Evolutionary conservation across 2,113 vertebrate genomes (phyloP).

Genomic region (Dasyprocta punctata): DNA sequence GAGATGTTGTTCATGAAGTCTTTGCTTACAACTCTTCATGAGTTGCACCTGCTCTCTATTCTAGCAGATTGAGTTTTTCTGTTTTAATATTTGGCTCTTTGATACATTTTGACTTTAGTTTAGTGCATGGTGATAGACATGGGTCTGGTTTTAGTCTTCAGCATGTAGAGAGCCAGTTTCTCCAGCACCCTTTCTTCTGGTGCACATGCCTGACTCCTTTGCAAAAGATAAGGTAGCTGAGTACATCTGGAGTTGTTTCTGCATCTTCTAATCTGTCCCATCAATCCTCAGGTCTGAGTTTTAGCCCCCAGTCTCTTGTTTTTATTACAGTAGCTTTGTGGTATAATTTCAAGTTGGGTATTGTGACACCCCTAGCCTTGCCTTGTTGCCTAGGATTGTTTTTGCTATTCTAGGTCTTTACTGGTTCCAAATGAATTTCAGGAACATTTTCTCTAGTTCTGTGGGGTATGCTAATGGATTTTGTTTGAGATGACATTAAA

Average conservation of each 20-base stretch:
- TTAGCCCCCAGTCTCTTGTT: too few relatives aligned
- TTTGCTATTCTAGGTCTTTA: not conserved
- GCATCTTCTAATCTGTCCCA: not conserved
- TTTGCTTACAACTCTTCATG: not conserved
- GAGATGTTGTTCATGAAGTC: not conserved
- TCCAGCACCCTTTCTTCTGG: not conserved
- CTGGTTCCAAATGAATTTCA: not conserved
- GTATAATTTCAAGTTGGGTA: not conserved
- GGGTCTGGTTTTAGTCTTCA: not conserved
- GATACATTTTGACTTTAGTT: not conserved
- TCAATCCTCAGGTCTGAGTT: not conserved
- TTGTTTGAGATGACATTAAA: not conserved
- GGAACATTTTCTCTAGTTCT: not conserved
- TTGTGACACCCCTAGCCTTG: not conserved
- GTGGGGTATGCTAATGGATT: not conserved
- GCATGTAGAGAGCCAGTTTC: not conserved
- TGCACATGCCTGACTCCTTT: not conserved
- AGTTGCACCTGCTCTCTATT: not conserved
- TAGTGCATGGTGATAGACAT: not conserved
- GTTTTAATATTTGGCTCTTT: not conserved
- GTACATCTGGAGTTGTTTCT: not conserved
- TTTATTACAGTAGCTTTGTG: not conserved
- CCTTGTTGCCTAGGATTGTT: not conserved
- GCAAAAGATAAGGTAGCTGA: not conserved
- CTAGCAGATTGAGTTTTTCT: not conserved